Conservation (phyloP, 1,140 invertebrate species). For the Platyscapa corneri region DNA sequence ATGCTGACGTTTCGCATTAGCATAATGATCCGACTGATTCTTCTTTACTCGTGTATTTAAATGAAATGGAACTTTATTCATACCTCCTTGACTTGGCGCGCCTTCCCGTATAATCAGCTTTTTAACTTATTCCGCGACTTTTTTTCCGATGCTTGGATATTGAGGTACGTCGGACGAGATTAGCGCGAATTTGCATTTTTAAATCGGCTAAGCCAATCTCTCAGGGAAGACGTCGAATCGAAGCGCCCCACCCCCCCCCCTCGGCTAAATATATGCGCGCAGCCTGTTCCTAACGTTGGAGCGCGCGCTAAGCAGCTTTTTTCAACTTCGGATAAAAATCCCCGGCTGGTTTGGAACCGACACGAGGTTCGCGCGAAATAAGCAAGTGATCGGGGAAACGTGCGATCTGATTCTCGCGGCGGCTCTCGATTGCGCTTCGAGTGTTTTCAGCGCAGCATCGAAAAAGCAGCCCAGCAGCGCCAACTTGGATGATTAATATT, state of each 20-base stretch:
- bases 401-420: too few species aligned
- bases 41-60: conserved; percentile 20
- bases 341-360: too few species aligned
- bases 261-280: too few species aligned
- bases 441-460: too few species aligned
- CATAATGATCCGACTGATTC: neutral
- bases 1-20: conserved; percentile 24
- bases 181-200: neutral
- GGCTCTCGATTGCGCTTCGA: too few species aligned
- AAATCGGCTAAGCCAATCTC: neutral
- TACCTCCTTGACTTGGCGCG: neutral
- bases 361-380: too few species aligned
- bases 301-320: too few species aligned
- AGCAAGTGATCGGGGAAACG: too few species aligned
- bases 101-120: neutral
- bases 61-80: conserved; percentile 17
- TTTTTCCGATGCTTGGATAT: neutral
- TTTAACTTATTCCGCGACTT: neutral
- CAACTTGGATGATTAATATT: too few species aligned
- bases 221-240: neutral
- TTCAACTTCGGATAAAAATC: too few species aligned
- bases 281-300: too few species aligned
- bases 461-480: too few species aligned
- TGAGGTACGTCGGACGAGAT: neutral
- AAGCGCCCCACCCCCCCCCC: neutral